Base-by-base conservation (phyloP, 2,113 vertebrate species). In the Mastomys natalensis region DNA sequence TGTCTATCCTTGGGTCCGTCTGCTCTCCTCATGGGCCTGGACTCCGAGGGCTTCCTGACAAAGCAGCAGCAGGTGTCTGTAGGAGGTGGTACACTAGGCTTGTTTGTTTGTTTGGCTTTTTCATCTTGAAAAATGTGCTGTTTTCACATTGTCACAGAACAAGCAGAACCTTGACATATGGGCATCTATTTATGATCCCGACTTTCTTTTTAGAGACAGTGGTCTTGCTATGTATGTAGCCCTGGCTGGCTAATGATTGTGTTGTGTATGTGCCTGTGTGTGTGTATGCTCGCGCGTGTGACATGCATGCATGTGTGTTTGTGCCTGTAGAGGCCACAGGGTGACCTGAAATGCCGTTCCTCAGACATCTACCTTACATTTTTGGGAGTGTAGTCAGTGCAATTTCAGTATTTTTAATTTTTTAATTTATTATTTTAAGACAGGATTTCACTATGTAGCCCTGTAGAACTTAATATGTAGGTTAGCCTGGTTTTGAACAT, bases 61-160 rank as follows among this genome's bases (percentile, higher is more conserved):
- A 3, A 53, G 66, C 34, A 21, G 64, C 34, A 26, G 53, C n/a
- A 82, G 53, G 53, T n/a, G 26, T 92, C 31, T 1, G 37, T 17
- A 74, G 87, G 80, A 87, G 87, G 26, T 4, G 53, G 9, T 34
- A 19, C 31, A 15, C 15, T 1, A 60, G 62, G 80, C 37, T 89
- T 96, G 29, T 92, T 78, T 94, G 94, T 97, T 58, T 90, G 85
- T 94, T 97, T 97, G 64, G 90, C 96, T 85, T 89, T 93, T 87
- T 84, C 68, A 64, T 51, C 73, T 90, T 78, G 74, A 70, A 89
- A 93, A 89, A 62, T 78, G 60, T 78, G 55, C 68, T 29, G 40
- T 76, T 91, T 93, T 95, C 74, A 89, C 11, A 37, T 68, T 91
- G 91, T 93, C 60, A 89, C 29, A 60, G 94, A 95, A 96, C 95